A percentile compares a stretch with the other conserved stretches of the same genome.
Conservation (phyloP, 2,797 vertebrate genomes). For the Enoplosus armatus region DNA sequence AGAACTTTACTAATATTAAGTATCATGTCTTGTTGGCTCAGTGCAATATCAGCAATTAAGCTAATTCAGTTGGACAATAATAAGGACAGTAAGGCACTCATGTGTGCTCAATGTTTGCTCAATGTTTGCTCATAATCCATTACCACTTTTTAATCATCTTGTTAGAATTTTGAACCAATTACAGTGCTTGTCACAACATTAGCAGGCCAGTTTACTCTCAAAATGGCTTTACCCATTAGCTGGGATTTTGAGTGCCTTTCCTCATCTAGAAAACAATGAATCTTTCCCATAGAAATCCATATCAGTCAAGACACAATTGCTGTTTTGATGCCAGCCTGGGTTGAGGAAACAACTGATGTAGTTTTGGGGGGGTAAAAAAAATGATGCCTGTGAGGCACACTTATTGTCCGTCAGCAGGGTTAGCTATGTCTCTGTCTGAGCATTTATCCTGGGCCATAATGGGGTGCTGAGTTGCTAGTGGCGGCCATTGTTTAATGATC, state of each 20-base stretch:
- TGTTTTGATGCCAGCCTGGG: conserved; percentile 59
- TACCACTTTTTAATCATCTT: conserved; percentile 68
- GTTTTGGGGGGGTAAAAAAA: conserved; percentile 37
- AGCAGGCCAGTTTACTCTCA: conserved; percentile 62
- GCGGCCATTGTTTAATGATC: conserved; percentile 96
- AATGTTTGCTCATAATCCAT: conserved; percentile 61
- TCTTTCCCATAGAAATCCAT: conserved; percentile 56
- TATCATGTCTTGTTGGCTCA: conserved; percentile 29
- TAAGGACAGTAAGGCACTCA: conserved; percentile 34
- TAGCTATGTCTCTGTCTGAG: conserved; percentile 89
- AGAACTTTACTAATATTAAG: background rate
- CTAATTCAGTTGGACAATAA: conserved; percentile 47
- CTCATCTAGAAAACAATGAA: conserved; percentile 56
- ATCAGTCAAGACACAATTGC: conserved; percentile 56
- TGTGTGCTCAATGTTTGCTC: conserved; percentile 55
- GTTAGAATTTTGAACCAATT: conserved; percentile 71
- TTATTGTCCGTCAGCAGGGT: conserved; percentile 73
- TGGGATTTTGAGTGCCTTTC: conserved; percentile 57
- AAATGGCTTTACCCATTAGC: conserved; percentile 57
- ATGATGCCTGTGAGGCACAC: conserved; percentile 71
- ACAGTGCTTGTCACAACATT: conserved; percentile 70
- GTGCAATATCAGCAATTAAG: conserved; percentile 46
- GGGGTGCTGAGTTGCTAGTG: conserved; percentile 89
- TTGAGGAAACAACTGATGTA: conserved; percentile 51
- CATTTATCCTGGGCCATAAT: conserved; percentile 98